phyloP scores from a whole-genome alignment of 2,797 vertebrate genomes.

The Arctocebus calabarensis region DNA sequence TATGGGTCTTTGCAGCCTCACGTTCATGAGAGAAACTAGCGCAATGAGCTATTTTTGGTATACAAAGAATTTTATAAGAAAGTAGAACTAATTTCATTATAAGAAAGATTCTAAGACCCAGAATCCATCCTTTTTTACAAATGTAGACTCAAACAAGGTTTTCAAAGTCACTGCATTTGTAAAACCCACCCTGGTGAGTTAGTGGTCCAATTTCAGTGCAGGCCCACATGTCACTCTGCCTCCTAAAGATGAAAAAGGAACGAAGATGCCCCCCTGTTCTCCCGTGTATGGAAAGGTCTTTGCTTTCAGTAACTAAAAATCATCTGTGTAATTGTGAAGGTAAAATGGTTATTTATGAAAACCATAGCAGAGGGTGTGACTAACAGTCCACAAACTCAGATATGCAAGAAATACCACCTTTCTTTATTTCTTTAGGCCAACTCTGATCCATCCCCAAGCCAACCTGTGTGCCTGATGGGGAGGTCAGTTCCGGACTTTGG shows the following conservation, averaged over 20 bases:
- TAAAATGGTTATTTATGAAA: background rate
- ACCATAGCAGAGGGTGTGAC: background rate
- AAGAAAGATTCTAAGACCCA: background rate
- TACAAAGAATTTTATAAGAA: conserved; percentile 45
- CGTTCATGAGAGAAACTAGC: background rate
- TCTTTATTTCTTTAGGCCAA: background rate
- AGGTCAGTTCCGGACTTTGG: background rate
- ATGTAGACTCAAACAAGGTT: background rate
- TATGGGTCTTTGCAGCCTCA: background rate
- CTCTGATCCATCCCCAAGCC: background rate
- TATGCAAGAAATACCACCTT: background rate
- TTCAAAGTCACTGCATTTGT: conserved; percentile 7
- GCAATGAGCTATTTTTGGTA: conserved; percentile 3
- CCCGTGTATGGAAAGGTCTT: background rate
- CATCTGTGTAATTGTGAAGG: conserved; percentile 10
- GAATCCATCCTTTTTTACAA: conserved; percentile 14
- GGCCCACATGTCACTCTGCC: background rate
- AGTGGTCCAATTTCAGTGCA: background rate
- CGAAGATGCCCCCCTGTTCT: background rate
- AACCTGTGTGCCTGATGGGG: background rate
- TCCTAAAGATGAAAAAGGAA: background rate
- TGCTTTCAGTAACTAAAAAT: background rate
- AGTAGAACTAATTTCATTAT: conserved; percentile 23
- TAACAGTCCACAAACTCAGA: background rate
- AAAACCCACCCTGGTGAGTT: background rate